Evolutionary conservation across 2,888 invertebrate species (phyloP).

Genomic region (Chloroclysta siterata): DNA sequence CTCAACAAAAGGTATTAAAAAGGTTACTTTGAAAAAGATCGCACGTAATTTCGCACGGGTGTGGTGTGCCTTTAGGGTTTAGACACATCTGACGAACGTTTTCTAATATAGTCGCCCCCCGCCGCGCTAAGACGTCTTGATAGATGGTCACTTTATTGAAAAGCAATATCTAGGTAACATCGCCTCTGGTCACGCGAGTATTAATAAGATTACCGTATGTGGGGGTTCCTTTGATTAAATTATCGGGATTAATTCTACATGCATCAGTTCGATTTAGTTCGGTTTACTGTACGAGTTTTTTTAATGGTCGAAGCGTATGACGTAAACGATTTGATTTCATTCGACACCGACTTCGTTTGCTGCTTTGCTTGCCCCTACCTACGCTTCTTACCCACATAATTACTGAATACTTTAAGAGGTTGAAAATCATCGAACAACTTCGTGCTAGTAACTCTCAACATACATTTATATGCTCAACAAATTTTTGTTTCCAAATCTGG

Average conservation of each 20-base stretch:
- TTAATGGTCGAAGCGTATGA: too few species aligned
- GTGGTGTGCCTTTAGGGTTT: constrained; percentile 7
- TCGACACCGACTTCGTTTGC: too few species aligned
- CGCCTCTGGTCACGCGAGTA: constrained; percentile 71
- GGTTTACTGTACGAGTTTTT: too few species aligned
- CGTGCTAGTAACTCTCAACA: too few species aligned
- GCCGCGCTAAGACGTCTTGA: constrained; percentile 76
- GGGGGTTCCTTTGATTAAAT: constrained; percentile 59
- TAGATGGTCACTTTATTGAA: constrained; percentile 81
- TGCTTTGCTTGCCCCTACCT: too few species aligned
- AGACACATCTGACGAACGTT: constrained; percentile 70
- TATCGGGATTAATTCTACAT: constrained; percentile 9
- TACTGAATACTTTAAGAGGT: too few species aligned
- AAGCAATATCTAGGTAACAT: constrained; percentile 73
- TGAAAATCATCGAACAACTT: too few species aligned
- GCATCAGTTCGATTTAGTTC: neutral
- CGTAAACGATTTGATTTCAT: too few species aligned
- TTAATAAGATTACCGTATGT: constrained; percentile 60
- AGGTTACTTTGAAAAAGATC: neutral
- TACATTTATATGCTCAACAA: too few species aligned
- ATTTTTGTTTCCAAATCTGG: too few species aligned
- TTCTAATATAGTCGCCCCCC: constrained; percentile 82
- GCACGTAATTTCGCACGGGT: neutral
- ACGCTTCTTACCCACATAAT: too few species aligned
- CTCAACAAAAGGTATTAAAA: too few species aligned